Percentiles rank a stretch among this genome's conserved stretches.
phyloP scores from a whole-genome alignment of 2,888 invertebrate genomes.

The Dynastes tityus region DNA sequence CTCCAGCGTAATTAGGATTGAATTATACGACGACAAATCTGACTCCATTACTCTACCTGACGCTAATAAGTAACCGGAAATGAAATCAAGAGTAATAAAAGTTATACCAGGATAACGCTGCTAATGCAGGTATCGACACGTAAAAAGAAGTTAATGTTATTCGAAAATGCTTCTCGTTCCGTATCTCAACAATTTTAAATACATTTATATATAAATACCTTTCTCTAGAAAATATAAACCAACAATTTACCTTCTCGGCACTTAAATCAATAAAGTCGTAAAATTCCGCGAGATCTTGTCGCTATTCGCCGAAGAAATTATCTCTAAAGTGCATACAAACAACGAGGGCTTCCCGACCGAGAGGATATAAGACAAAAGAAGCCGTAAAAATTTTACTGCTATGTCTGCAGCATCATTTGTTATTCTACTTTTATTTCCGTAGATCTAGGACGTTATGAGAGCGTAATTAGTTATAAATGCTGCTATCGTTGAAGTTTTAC shows the following conservation, averaged over 20 bases:
- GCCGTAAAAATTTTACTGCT: constrained; percentile 4
- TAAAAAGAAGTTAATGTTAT: neutral
- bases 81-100: too few relatives aligned
- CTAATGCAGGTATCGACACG: too few relatives aligned
- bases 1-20: too few relatives aligned
- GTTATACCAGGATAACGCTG: too few relatives aligned
- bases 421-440: neutral
- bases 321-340: neutral
- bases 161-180: neutral
- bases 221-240: too few relatives aligned
- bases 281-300: neutral
- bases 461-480: constrained; percentile 7
- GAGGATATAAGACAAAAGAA: neutral
- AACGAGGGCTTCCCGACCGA: neutral
- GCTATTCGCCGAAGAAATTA: neutral
- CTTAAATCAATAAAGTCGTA: neutral
- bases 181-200: neutral
- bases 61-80: too few relatives aligned
- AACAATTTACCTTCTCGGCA: neutral
- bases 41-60: too few relatives aligned
- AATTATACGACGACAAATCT: too few relatives aligned
- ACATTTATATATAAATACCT: too few relatives aligned
- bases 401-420: neutral
- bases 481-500: neutral
- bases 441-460: neutral